Conservation (phyloP, 2,113 vertebrate species). For the Sinosuthora webbiana region DNA sequence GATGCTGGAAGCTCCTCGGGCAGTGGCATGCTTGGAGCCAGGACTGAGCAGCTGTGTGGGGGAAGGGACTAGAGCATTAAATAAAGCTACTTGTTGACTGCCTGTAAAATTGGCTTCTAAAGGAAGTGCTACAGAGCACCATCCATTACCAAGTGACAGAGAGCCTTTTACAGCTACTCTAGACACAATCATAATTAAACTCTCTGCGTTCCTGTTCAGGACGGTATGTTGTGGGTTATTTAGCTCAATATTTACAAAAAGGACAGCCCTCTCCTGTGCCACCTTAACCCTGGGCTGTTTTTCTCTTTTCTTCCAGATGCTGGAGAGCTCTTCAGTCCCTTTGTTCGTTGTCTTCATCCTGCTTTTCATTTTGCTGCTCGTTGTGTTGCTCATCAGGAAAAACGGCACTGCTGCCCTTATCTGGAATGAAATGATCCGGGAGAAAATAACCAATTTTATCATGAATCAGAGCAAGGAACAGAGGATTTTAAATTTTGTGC, state of each 20-base stretch:
- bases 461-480: constrained; percentile 71
- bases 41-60: constrained; percentile 32
- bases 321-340: constrained; percentile 49
- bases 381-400: constrained; percentile 33
- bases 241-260: not conserved
- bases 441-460: constrained; percentile 63
- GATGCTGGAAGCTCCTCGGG: not conserved
- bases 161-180: not conserved
- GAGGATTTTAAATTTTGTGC: constrained; percentile 79
- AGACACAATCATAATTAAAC: not conserved
- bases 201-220: not conserved
- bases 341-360: constrained; percentile 17
- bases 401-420: constrained; percentile 17
- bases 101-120: constrained; percentile 21
- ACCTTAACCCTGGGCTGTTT: constrained; percentile 37
- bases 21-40: not conserved
- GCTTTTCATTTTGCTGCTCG: constrained; percentile 44
- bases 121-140: constrained; percentile 13
- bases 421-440: constrained; percentile 60
- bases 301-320: constrained; percentile 66
- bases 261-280: not conserved
- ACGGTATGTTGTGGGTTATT: not conserved
- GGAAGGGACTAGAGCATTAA: constrained; percentile 39
- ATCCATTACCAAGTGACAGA: not conserved
- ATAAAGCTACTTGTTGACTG: constrained; percentile 49